Percentiles rank a stretch among this genome's conserved stretches.
These are phyloP conservation scores for Okamejei kenojei DNA, from an alignment of 2,797 vertebrate species.

Conservation along the genomic window DNA sequence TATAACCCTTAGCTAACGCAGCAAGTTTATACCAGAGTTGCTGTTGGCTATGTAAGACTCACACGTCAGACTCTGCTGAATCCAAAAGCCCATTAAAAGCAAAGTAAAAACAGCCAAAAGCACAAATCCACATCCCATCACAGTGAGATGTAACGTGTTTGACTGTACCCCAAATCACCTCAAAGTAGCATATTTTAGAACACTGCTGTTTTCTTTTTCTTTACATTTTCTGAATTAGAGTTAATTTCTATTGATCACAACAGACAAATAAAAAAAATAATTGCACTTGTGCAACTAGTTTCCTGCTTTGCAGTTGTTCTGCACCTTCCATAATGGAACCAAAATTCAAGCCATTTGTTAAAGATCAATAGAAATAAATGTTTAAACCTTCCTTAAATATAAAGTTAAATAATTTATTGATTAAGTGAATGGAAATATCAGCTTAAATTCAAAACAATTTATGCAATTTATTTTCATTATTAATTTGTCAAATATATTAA, in stretches of 20 bases:
- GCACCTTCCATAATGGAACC: background rate
- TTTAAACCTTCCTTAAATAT: background rate
- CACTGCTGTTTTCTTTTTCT: background rate
- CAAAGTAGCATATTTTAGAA: background rate
- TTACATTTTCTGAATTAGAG: background rate
- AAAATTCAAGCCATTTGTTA: slow-evolving; percentile 1
- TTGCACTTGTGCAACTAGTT: background rate
- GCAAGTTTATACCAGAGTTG: background rate
- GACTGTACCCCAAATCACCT: background rate
- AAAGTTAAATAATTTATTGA: background rate
- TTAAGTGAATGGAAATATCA: background rate
- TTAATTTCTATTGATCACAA: background rate
- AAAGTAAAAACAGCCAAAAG: background rate
- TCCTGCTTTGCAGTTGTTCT: background rate
- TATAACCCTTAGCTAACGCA: background rate
- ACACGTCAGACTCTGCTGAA: background rate
- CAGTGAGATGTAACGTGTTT: background rate
- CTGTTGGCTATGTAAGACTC: background rate
- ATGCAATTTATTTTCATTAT: background rate
- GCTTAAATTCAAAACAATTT: background rate
- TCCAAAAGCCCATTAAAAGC: background rate
- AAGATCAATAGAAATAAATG: background rate
- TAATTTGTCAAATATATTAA: background rate
- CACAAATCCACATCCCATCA: background rate
- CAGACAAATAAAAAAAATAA: background rate